These are phyloP conservation scores for Luscinia luscinia DNA, from an alignment of 2,797 vertebrate genomes.

Conservation along the genomic window DNA sequence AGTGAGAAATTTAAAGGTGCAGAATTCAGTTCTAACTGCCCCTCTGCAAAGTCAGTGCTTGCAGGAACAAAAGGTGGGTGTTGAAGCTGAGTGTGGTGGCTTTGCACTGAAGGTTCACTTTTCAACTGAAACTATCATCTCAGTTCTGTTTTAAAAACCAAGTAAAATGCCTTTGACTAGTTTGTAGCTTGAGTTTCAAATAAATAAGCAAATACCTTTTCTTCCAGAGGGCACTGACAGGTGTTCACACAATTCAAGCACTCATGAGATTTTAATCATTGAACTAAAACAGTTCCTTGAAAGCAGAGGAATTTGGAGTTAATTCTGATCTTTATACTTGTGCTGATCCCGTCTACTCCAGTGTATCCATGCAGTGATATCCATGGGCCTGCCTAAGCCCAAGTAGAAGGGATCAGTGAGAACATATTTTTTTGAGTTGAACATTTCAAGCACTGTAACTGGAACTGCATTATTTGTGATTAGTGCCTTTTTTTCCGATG, in stretches of 20 bases:
- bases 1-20: neutral
- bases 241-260: conserved; percentile 39
- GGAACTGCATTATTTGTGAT: neutral
- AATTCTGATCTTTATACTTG: neutral
- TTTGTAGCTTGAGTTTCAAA: neutral
- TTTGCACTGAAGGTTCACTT: neutral
- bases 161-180: neutral
- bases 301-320: conserved; percentile 44
- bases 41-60: neutral
- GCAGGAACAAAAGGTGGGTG: neutral
- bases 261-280: conserved; percentile 54
- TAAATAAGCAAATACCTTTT: conserved; percentile 38
- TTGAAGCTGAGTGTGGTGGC: neutral
- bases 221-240: conserved; percentile 6
- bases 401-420: neutral
- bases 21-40: neutral
- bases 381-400: neutral
- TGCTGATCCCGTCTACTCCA: neutral
- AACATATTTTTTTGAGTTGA: conserved; percentile 11
- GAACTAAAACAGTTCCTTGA: conserved; percentile 60
- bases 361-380: neutral
- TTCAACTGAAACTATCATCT: neutral
- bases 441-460: neutral
- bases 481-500: neutral
- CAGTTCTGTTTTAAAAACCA: neutral